Percentiles rank a stretch among this genome's conserved stretches.
Conservation (phyloP, 2,888 invertebrate species). For the Corbicula japonica region DNA sequence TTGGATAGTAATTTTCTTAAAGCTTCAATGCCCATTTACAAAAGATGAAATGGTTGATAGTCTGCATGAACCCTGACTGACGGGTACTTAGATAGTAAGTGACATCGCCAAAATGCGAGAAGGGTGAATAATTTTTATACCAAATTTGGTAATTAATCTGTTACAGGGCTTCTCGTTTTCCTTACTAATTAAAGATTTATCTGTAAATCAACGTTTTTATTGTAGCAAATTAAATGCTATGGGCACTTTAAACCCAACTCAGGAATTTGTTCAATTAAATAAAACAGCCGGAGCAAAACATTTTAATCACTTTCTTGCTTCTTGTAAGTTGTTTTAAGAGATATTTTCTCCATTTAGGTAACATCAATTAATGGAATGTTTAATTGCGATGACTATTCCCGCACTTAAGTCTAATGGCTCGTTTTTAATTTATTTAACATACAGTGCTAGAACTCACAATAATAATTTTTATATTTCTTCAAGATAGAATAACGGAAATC, state of each 20-base stretch:
- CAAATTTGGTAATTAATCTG: slow-evolving; percentile 40
- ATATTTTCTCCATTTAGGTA: too few species aligned
- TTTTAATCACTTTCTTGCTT: too few species aligned
- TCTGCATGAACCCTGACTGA: slow-evolving; percentile 45
- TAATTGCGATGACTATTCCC: too few species aligned
- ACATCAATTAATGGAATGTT: too few species aligned
- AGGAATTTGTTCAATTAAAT: slow-evolving; percentile 18
- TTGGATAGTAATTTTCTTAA: slow-evolving; percentile 52
- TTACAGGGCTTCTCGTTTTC: slow-evolving; percentile 29
- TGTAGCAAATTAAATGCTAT: slow-evolving; percentile 11
- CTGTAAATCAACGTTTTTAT: slow-evolving; percentile 30
- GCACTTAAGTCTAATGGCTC: too few species aligned
- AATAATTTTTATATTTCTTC: too few species aligned
- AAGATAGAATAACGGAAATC: too few species aligned
- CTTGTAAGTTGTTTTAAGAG: too few species aligned
- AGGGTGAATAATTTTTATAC: slow-evolving; percentile 46
- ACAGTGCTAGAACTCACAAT: too few species aligned
- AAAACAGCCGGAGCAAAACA: not conserved
- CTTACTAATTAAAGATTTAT: slow-evolving; percentile 51
- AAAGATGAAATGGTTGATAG: slow-evolving; percentile 24
- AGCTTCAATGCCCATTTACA: slow-evolving; percentile 34
- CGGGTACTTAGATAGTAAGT: slow-evolving; percentile 27
- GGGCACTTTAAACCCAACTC: not conserved
- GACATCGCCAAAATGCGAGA: slow-evolving; percentile 30
- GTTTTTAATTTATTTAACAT: too few species aligned